phyloP scores from a whole-genome alignment of 2,888 invertebrate genomes.

The Thymelicus sylvestris region DNA sequence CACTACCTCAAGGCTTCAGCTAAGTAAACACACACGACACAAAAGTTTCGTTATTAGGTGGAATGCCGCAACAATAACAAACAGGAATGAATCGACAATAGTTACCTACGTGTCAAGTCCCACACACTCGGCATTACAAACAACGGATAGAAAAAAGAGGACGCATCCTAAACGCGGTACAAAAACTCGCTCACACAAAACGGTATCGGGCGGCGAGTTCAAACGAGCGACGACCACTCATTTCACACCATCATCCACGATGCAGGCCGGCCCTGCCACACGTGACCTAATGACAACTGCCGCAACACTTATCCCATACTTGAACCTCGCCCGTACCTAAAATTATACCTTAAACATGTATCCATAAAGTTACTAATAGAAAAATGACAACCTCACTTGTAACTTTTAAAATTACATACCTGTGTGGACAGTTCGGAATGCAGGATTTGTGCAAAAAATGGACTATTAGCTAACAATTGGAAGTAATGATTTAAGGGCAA shows the following conservation, averaged over 20 bases:
- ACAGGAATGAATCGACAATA: conserved; percentile 77
- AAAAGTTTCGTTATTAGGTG: conserved; percentile 54
- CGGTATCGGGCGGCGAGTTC: conserved; percentile 75
- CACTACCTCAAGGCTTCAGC: conserved; percentile 6
- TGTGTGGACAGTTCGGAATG: conserved; percentile 57
- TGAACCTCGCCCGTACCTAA: conserved; percentile 41
- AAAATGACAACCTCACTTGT: conserved; percentile 36
- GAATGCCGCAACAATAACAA: conserved; percentile 67
- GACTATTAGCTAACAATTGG: conserved; percentile 64
- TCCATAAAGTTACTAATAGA: conserved; percentile 41
- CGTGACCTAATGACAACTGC: conserved; percentile 76
- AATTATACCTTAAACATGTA: conserved; percentile 48
- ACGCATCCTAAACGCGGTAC: conserved; percentile 77
- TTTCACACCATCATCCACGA: conserved; percentile 76
- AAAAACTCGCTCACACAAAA: conserved; percentile 76
- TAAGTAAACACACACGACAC: conserved; percentile 52
- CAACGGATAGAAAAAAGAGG: conserved; percentile 75
- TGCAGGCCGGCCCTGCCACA: conserved; percentile 61
- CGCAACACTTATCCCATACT: conserved; percentile 48
- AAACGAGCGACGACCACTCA: conserved; percentile 70
- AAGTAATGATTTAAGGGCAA: conserved; percentile 51
- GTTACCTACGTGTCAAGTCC: conserved; percentile 82
- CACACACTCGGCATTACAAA: conserved; percentile 83
- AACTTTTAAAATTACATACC: conserved; percentile 40
- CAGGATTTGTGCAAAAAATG: conserved; percentile 62